A percentile compares a stretch with the other conserved stretches of the same genome.
Conservation (phyloP, 2,797 vertebrate genomes). For the Lacerta bilineata region DNA sequence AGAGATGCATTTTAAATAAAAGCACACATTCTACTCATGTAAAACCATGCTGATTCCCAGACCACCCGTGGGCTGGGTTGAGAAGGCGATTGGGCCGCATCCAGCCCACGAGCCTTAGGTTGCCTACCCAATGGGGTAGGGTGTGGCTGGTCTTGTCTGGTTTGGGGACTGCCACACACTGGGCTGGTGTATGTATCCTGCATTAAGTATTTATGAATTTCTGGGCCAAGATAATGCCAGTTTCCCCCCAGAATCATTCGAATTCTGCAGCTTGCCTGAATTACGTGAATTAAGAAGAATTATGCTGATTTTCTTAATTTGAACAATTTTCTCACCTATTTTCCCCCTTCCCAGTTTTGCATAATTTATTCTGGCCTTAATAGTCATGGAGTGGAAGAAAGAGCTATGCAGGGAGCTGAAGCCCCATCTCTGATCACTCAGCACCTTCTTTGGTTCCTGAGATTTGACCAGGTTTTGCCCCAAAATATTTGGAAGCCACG, state of each 20-base stretch:
- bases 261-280: neutral
- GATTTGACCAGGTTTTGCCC: neutral
- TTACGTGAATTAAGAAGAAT: neutral
- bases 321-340: neutral
- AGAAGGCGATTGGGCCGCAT: too few species aligned
- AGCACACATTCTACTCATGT: too few species aligned
- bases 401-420: neutral
- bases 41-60: too few species aligned
- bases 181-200: constrained; percentile 9
- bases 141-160: too few species aligned
- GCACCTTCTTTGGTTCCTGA: neutral
- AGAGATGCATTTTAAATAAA: too few species aligned
- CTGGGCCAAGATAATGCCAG: neutral
- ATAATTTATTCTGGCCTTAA: neutral
- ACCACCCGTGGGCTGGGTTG: too few species aligned
- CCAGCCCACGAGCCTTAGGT: too few species aligned
- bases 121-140: neutral
- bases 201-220: neutral
- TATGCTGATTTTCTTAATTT: neutral
- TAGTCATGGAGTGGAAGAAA: neutral
- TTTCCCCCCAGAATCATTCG: constrained; percentile 36
- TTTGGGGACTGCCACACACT: constrained; percentile 49
- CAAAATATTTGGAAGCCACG: neutral
- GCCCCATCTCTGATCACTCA: neutral
- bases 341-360: neutral